These are phyloP conservation scores for Mythimna pallens DNA, from an alignment of 2,888 invertebrate species.

Conservation along the genomic window DNA sequence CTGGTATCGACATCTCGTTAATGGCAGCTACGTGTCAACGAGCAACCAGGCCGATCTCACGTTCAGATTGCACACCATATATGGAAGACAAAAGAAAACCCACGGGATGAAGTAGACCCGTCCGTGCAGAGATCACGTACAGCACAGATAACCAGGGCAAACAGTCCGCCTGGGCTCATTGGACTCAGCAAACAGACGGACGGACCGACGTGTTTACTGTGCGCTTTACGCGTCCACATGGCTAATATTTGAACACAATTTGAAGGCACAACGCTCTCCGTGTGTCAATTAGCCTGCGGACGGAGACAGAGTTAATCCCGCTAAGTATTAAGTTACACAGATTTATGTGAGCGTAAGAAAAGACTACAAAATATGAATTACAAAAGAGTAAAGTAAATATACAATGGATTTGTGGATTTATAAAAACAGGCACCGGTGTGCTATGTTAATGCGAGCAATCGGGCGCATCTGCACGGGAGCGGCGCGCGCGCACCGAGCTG, in stretches of 20 bases:
- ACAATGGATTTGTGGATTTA: conserved; percentile 68
- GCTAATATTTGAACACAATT: conserved; percentile 88
- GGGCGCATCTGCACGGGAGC: conserved; percentile 75
- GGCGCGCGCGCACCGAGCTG: conserved; percentile 70
- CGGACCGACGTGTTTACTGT: conserved; percentile 80
- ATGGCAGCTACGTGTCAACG: conserved; percentile 76
- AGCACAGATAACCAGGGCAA: conserved; percentile 76
- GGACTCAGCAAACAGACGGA: conserved; percentile 82
- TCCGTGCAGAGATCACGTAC: conserved; percentile 77
- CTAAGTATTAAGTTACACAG: conserved; percentile 68
- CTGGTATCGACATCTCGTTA: conserved; percentile 61
- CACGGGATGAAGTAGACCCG: conserved; percentile 70
- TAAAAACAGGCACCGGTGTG: conserved; percentile 69
- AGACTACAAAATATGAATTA: conserved; percentile 71
- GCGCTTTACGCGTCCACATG: conserved; percentile 79
- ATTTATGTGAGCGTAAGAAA: conserved; percentile 43
- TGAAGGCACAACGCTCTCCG: conserved; percentile 85
- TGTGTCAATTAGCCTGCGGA: conserved; percentile 77
- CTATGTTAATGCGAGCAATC: conserved; percentile 80
- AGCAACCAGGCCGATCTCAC: conserved; percentile 67
- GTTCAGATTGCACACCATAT: conserved; percentile 72
- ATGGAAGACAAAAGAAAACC: conserved; percentile 74
- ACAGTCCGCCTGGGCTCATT: conserved; percentile 77
- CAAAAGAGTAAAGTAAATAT: conserved; percentile 68
- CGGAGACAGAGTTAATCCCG: conserved; percentile 68